Evolutionary conservation across 1,140 invertebrate species (phyloP).

Genomic region (Diabrotica undecimpunctata): DNA sequence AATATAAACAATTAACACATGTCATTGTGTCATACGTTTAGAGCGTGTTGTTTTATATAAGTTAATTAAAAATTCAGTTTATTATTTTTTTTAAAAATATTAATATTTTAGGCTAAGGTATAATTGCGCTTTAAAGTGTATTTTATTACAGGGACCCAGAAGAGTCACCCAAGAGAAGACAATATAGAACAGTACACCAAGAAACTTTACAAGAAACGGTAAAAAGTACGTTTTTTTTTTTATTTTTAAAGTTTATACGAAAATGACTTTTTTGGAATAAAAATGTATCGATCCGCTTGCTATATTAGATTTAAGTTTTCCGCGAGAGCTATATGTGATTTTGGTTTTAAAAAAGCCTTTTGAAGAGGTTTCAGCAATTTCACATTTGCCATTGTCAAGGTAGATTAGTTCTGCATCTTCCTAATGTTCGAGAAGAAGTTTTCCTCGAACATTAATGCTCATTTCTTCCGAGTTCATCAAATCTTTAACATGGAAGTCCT

Average conservation of each 20-base stretch:
- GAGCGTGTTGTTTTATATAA: neutral
- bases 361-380: too few species aligned
- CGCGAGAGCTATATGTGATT: constrained; percentile 3
- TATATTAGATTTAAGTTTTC: too few species aligned
- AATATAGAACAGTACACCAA: constrained; percentile 39
- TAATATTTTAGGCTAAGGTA: neutral
- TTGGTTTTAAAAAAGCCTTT: too few species aligned
- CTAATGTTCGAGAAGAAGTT: too few species aligned
- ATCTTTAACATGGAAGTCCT: too few species aligned
- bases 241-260: neutral
- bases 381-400: too few species aligned
- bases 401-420: too few species aligned
- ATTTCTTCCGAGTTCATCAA: too few species aligned
- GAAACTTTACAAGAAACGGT: constrained; percentile 40
- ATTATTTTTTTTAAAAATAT: neutral
- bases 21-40: neutral
- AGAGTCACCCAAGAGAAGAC: constrained; percentile 37
- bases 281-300: neutral
- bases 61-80: too few species aligned
- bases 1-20: too few species aligned
- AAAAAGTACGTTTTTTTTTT: constrained; percentile 34
- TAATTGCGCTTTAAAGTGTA: neutral
- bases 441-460: too few species aligned
- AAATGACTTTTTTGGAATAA: constrained; percentile 4
- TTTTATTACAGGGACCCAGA: constrained; percentile 31